Percentiles rank a stretch among this genome's conserved stretches.
These are phyloP conservation scores for Chrysogorgia sp. DNA, from an alignment of 92 coral and sea anemone species.

Conservation along the genomic window DNA sequence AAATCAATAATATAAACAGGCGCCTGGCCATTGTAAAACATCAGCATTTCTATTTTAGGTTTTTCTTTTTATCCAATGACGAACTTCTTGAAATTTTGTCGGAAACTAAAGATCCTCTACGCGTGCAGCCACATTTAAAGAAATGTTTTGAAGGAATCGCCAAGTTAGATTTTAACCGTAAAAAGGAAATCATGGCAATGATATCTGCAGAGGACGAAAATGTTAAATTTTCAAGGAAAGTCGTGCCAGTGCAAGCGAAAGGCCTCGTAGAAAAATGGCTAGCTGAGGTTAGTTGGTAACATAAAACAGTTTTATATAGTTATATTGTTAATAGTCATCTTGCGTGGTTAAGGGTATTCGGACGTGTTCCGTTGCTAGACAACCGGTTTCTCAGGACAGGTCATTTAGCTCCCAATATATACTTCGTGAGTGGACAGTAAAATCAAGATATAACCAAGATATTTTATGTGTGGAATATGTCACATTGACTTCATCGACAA, in stretches of 20 bases:
- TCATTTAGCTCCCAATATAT: too few relatives aligned
- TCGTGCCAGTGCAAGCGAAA: conserved; percentile 83
- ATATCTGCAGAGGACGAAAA: conserved; percentile 91
- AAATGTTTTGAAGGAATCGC: conserved; percentile 98
- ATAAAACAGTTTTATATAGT: not conserved
- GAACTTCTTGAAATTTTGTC: conserved; percentile 93
- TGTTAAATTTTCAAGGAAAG: conserved; percentile 74
- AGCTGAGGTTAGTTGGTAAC: not conserved
- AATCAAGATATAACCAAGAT: too few relatives aligned
- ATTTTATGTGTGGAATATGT: too few relatives aligned
- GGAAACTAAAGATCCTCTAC: conserved; percentile 95
- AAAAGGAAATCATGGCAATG: conserved; percentile 90
- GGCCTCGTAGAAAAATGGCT: conserved; percentile 98
- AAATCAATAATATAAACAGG: too few relatives aligned
- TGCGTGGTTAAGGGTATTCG: too few relatives aligned
- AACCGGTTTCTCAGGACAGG: too few relatives aligned
- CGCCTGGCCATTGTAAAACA: too few relatives aligned
- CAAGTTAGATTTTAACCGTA: conserved; percentile 80
- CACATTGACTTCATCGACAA: too few relatives aligned
- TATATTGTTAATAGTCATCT: too few relatives aligned
- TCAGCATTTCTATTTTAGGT: conserved; percentile 51
- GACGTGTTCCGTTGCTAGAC: too few relatives aligned
- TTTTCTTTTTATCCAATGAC: conserved; percentile 95
- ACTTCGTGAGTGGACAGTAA: too few relatives aligned
- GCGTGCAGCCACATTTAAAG: conserved; percentile 97